Evolutionary conservation across 2,888 invertebrate species (phyloP).

Genomic region (Lissocephala sabroskyi): DNA sequence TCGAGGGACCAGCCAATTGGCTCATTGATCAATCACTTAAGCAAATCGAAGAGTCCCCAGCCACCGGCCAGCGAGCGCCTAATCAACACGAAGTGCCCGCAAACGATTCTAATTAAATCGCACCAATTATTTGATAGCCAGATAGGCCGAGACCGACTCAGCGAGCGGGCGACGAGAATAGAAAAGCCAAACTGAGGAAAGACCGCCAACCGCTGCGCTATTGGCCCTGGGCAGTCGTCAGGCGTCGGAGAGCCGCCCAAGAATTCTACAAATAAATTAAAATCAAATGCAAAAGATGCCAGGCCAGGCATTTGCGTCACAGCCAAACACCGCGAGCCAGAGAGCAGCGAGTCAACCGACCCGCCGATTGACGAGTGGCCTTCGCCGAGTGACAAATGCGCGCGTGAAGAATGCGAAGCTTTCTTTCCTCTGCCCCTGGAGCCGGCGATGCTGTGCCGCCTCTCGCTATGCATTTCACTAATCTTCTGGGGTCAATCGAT

Average conservation of each 20-base stretch:
- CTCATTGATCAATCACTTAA: conserved; percentile 69
- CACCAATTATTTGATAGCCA: conserved; percentile 66
- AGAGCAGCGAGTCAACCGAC: conserved; percentile 39
- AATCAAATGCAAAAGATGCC: conserved; percentile 6
- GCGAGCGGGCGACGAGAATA: conserved; percentile 13
- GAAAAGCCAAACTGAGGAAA: conserved; percentile 16
- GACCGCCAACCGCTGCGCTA: neutral
- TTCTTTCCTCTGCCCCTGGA: no score
- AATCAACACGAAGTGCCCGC: conserved; percentile 47
- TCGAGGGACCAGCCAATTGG: conserved; percentile 43
- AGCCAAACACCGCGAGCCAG: no score
- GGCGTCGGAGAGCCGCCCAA: conserved; percentile 7
- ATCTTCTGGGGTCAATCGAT: conserved; percentile 74
- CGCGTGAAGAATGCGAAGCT: no score
- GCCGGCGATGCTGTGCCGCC: no score
- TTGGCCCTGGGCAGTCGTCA: neutral
- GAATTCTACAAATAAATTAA: conserved; percentile 21
- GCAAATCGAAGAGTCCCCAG: conserved; percentile 29
- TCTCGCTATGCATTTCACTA: conserved; percentile 51
- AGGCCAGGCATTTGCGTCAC: conserved; percentile 72
- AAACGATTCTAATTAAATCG: conserved; percentile 72
- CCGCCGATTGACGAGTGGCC: no score
- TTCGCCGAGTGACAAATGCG: no score
- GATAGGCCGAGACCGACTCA: conserved; percentile 25
- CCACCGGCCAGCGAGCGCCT: conserved; percentile 33